Evolutionary conservation across 2,888 invertebrate species (phyloP).

Genomic region (Himalopsyche japonica): DNA sequence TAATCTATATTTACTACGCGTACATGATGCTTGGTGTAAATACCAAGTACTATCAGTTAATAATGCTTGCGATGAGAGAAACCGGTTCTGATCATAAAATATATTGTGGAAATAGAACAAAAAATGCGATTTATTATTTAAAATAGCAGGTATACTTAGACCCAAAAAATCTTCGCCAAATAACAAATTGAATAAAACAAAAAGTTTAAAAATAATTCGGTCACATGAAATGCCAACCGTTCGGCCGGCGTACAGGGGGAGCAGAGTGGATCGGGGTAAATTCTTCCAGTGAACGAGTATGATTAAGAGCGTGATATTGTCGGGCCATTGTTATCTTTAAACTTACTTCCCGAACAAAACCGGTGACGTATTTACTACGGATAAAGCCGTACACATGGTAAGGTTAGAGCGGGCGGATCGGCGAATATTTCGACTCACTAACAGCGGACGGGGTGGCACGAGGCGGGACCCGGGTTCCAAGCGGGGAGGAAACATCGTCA

Average conservation of each 20-base stretch:
- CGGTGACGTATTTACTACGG: conserved; percentile 41
- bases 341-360: conserved; percentile 41
- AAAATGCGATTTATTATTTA: too few species aligned
- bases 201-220: not conserved
- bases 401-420: conserved; percentile 12
- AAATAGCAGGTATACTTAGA: too few species aligned
- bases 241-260: conserved; percentile 1
- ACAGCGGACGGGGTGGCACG: conserved; percentile 13
- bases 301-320: conserved; percentile 41
- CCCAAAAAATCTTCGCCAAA: not conserved
- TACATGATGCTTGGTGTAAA: too few species aligned
- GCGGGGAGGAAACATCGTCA: conserved; percentile 10
- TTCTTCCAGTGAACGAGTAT: conserved; percentile 39
- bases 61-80: too few species aligned
- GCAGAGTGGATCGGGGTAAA: conserved; percentile 19
- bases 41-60: too few species aligned
- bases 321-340: conserved; percentile 41
- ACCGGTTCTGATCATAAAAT: too few species aligned
- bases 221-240: not conserved
- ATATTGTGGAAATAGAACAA: too few species aligned
- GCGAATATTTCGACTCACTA: conserved; percentile 28
- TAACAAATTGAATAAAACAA: not conserved
- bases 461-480: not conserved
- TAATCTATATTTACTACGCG: too few species aligned
- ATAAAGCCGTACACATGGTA: conserved; percentile 37